Conservation (phyloP, 2,113 vertebrate genomes). For the Gavialis gangeticus region DNA sequence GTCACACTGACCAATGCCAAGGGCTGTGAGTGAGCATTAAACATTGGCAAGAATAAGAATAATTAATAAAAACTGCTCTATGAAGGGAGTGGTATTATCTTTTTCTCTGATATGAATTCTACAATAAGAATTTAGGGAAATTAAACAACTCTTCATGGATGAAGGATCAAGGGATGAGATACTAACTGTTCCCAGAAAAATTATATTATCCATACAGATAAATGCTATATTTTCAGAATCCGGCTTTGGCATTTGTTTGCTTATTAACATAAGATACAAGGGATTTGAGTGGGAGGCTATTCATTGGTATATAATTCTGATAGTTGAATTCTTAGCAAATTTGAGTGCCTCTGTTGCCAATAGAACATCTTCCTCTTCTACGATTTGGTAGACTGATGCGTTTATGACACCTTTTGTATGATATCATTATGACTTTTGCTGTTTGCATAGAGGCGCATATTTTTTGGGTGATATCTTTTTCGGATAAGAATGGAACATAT, state of each 20-base stretch:
- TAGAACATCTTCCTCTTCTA: background rate
- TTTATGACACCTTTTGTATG: background rate
- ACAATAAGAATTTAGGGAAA: background rate
- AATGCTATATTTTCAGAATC: background rate
- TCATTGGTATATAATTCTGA: background rate
- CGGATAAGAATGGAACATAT: background rate
- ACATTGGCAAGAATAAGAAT: background rate
- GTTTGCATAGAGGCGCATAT: background rate
- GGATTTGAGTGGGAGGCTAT: background rate
- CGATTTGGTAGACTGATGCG: background rate
- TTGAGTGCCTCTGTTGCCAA: background rate
- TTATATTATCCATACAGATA: background rate
- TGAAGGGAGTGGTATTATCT: slow-evolving; percentile 8
- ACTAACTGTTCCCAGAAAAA: background rate
- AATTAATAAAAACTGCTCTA: background rate
- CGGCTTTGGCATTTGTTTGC: background rate
- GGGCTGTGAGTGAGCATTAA: background rate
- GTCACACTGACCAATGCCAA: background rate
- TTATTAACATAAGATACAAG: background rate
- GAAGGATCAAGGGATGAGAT: background rate
- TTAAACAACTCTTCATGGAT: background rate
- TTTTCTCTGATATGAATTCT: background rate
- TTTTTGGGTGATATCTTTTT: background rate
- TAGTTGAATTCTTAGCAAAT: background rate
- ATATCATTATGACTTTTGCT: background rate